Base-by-base conservation (phyloP, 2,797 vertebrate genomes). In the Glyptemys insculpta region DNA sequence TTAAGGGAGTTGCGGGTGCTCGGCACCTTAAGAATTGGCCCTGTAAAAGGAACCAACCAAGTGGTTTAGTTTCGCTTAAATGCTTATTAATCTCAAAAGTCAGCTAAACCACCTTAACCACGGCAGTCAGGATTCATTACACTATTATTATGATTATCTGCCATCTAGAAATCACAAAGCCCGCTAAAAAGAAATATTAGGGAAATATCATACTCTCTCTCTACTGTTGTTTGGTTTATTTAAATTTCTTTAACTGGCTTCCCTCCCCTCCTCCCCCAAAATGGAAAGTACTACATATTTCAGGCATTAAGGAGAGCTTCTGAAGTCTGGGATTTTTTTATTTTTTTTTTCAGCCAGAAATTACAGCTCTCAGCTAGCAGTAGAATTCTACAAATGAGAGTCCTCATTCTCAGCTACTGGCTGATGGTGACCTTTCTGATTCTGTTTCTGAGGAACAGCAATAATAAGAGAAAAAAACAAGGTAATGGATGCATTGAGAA, bases 201-300 rank as follows among this genome's bases (percentile, higher is more conserved):
- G 85, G 93, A 91, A 93, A 62, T 12, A 74, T 59, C 37, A 54
- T 88, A n/a, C n/a, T 2, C 0, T 62, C 91, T 47, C 16, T 91
- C 79, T 0, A 0, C 44, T 79, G 54, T 44, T 76, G 83, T 79
- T 95, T 93, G 34, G 47, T 68, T 65, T 68, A 8, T 68, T 68
- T 68, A 68, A 37, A n/a, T 89, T 91, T 95, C 87, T 27, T 52
- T 95, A 91, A 96, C 74, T 88, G 83, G 83, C 37, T 90, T 94
- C 89, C 81, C 41, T 86, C 93, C 95, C 95, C 94, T 82, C 92
- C 37, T 82, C 92, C 37, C 65, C 91, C 41, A 0, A 1, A 93
- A 83, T 87, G 68, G 56, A 53, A 92, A 89, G 59, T 83, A 86
- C 49, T 86, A 56, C 7, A 59, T 85, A 44, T 91, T 62, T 88